Evolutionary conservation across 2,113 vertebrate species (phyloP), one percentile per base, ranked within the genome.

Genomic region (Actenoides lindsayi): DNA sequence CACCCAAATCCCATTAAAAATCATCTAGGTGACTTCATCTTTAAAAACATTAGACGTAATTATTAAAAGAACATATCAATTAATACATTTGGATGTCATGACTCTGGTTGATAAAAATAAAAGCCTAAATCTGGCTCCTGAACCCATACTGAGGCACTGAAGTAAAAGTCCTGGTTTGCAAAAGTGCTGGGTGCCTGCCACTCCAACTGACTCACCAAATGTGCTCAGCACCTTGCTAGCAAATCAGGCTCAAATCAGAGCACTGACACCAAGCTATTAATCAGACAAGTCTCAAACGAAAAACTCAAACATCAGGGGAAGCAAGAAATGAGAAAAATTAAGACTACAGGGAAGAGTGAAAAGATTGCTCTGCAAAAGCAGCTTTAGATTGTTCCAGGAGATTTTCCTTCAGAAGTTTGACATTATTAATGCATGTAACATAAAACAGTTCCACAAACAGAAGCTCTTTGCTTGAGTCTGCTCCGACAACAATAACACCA

Each of bases 141-240:
- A 89, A 53, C 13, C 30, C 69, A 62, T 71, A 53, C 18, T 65
- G 83, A 93, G 53, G 60, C 60, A 84, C 6, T 87, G 86, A 95
- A 71, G 51, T 90, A 93, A 94, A 65, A 17, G 1, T 48, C 48
- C 60, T 50, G 27, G 48, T 90, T 94, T 93, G 73, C 70, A 64
- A n/a, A 95, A 96, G 64, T 92, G 90, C 90, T 95, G 96, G 95
- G 93, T 48, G 77, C 33, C 73, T 93, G 33, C 76, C 90, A 51
- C 90, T 95, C 83, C 95, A 77, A 93, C 48, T 94, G 92, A 89
- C 65, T 93, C 92, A 90, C 48, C 0, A 0, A 76, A 62, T 46
- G 56, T 39, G 33, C 90, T 93, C 73, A 79, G 80, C 86, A 92
- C 90, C 92, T 93, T 76, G 65, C 80, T 78, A 50, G 57, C 37